Percentiles rank a stretch among this genome's conserved stretches.
These are phyloP conservation scores for Henricia sp. DNA, from an alignment of 53 echinoderm and acorn worm species.

Conservation along the genomic window DNA sequence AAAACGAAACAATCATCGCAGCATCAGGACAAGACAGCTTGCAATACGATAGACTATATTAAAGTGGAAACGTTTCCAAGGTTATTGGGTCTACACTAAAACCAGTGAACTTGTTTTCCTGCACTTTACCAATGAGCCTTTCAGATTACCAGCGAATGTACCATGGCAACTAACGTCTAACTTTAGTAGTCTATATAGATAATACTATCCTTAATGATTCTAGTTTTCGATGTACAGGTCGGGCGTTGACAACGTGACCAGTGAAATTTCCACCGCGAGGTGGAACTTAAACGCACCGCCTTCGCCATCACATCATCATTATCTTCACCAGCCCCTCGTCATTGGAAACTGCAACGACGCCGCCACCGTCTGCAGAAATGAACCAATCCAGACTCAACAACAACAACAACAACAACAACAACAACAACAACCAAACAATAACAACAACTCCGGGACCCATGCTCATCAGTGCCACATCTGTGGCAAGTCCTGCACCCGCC, in stretches of 20 bases:
- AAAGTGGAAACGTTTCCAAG: too few species aligned
- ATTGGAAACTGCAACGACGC: not conserved
- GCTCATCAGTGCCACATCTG: slow-evolving; percentile 71
- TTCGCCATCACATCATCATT: not conserved
- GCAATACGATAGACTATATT: too few species aligned
- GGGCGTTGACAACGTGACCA: not conserved
- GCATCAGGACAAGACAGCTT: too few species aligned
- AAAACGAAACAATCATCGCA: too few species aligned
- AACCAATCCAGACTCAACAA: too few species aligned
- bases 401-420: slow-evolving; percentile 3
- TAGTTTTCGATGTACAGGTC: not conserved
- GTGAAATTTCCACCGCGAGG: not conserved
- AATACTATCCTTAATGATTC: too few species aligned
- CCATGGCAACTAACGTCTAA: too few species aligned
- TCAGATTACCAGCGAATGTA: not conserved
- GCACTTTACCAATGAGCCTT: too few species aligned
- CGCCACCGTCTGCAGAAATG: not conserved
- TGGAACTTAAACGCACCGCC: slow-evolving; percentile 10
- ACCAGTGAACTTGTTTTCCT: too few species aligned
- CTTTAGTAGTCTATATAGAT: too few species aligned
- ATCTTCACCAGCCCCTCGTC: slow-evolving; percentile 5
- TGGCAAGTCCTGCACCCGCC: slow-evolving; percentile 80
- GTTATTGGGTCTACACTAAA: too few species aligned
- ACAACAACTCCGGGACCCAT: not conserved
- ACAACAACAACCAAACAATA: not conserved